Evolutionary conservation across 2,888 invertebrate genomes (phyloP), one percentile per base, ranked within the genome.

Genomic region (Ecdyonurus torrentis): DNA sequence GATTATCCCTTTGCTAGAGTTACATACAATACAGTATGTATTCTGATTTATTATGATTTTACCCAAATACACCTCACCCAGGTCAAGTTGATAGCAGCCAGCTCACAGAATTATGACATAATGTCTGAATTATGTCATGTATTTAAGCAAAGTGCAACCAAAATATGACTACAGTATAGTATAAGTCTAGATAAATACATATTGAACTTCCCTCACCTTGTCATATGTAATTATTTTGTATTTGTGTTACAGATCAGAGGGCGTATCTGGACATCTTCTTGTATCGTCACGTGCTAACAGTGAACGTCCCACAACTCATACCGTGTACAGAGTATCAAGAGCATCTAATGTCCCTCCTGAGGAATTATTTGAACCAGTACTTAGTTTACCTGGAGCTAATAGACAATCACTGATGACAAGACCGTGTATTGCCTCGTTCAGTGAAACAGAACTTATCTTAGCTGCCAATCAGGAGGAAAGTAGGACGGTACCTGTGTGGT

Each of bases 381-480:
- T 55, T n/a, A n/a, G 22, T n/a, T 7, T 55, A n/a, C n/a, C 5
- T 5, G 55, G 55, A 55, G 55, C 19, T 18, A 22, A 22, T n/a
- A 5, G 22, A 55, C 84, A 86, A 22, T 82, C 85, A 1, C 70
- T 85, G 0, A 79, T 91, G 73, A 83, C 87, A 0, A 76, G 84
- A 60, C 78, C 85, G 0, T 82, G 82, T 71, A 55, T 55, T 20
- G 20, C 55, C 15, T 10, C 55, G 5, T 55, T 20, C 55, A 55
- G 19, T n/a, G 55, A 55, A 5, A 5, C 15, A 5, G 22, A 55
- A 20, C 10, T 55, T 5, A 78, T 87, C 70, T 80, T 89, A 0
- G 85, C 87, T 1, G 87, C 87, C 0, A 85, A 89, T 69, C 83
- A 89, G 64, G 91, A 91, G 73, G 83, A 84, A 61, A 82, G 79